A percentile compares a stretch with the other conserved stretches of the same genome.
Evolutionary conservation across 2,113 vertebrate genomes (phyloP).

Genomic region (Gyps fulvus): DNA sequence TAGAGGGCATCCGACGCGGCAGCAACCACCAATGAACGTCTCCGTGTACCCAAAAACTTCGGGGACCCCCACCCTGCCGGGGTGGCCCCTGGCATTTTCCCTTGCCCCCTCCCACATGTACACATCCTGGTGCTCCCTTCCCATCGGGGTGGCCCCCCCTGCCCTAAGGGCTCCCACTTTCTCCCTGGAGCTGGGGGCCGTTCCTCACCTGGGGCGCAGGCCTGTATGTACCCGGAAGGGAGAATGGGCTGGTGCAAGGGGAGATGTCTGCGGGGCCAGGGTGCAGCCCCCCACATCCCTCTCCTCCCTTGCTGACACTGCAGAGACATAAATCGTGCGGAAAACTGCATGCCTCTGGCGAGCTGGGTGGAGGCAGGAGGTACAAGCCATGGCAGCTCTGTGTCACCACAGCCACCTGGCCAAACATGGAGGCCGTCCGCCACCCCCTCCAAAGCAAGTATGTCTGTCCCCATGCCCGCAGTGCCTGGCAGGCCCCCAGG

Average conservation of each 20-base stretch:
- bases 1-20: neutral
- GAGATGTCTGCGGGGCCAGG: neutral
- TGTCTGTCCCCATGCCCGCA: neutral
- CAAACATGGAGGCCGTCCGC: too few species aligned
- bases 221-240: neutral
- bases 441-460: neutral
- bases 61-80: too few species aligned
- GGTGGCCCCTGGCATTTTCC: neutral
- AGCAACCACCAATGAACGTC: neutral
- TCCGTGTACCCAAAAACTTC: neutral
- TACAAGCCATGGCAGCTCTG: neutral
- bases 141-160: neutral
- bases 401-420: neutral
- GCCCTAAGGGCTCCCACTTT: neutral
- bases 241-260: neutral
- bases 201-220: neutral
- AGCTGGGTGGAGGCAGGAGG: neutral
- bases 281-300: neutral
- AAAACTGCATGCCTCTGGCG: neutral
- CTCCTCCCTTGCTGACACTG: neutral
- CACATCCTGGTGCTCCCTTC: neutral
- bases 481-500: neutral
- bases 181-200: neutral
- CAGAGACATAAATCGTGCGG: neutral
- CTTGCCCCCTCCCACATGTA: too few species aligned